Evolutionary conservation across 2,113 vertebrate genomes (phyloP), one percentile per base, ranked within the genome.

Genomic region (Panurus biarmicus): DNA sequence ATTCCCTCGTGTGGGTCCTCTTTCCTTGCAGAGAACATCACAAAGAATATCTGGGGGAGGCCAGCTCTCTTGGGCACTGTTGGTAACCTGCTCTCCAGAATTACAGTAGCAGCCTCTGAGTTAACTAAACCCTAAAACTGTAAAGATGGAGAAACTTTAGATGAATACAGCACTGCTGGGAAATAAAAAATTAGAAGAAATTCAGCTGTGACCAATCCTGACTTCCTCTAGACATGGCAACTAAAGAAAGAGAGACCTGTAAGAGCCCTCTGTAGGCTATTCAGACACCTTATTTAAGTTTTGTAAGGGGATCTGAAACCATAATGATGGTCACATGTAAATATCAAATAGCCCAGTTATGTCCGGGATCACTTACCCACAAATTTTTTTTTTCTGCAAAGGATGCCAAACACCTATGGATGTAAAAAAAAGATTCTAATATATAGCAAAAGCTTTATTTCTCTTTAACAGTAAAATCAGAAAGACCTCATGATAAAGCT

Each of bases 271-370:
- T 75, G 44, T 77, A 86, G 90, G 61, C 83, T 94, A 81, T 77
- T 95, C 79, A 95, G 64, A 75, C 82, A 92, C 78, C 60, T 88
- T 96, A 94, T 95, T 95, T 88, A 90, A 88, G 66, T 85, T 93
- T 84, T 94, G 79, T 61, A 75, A 94, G 82, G 90, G 69, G 72
- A 90, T 70, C 78, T 91, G 65, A 90, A 91, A 84, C 48, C n/a
- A n/a, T 85, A 90, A 85, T 42, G 57, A 81, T 81, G 19, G 87
- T 80, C 65, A 50, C 5, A 7, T 31, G 48, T 60, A 93, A 88
- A 81, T 88, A 83, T 38, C 45, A 86, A 77, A 95, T 71, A 86
- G 23, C 36, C 67, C 57, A 19, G 45, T 67, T 84, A 60, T 58
- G 57, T 47, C 54, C 71, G 75, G 11, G 85, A 71, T 33, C 53